Conservation (phyloP, 2,888 invertebrate species). For the Mythimna ferrago region DNA sequence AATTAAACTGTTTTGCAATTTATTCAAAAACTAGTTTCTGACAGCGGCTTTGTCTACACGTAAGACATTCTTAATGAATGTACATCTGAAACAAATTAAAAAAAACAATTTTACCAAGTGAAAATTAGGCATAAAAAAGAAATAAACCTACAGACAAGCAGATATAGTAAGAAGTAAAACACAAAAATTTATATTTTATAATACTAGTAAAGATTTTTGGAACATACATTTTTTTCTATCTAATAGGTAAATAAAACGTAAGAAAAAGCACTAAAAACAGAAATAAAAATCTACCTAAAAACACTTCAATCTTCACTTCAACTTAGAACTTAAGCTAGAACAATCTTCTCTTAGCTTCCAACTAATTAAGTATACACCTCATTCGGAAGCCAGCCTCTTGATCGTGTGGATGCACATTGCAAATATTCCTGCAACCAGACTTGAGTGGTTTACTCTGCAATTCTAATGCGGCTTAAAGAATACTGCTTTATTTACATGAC, state of each 20-base stretch:
- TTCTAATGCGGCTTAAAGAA: slow-evolving; percentile 53
- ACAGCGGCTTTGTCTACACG: neutral
- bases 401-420: slow-evolving; percentile 67
- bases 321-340: slow-evolving; percentile 13
- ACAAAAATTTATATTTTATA: no score
- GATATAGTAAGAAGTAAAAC: neutral
- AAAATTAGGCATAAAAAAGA: neutral
- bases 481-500: slow-evolving; percentile 17
- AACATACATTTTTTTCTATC: neutral
- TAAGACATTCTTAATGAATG: neutral
- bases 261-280: neutral
- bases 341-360: slow-evolving; percentile 52
- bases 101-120: neutral
- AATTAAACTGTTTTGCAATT: no score
- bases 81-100: neutral
- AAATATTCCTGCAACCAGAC: slow-evolving; percentile 56
- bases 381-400: slow-evolving; percentile 60
- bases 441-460: slow-evolving; percentile 48
- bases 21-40: neutral
- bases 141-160: neutral
- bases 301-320: neutral
- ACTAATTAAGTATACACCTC: slow-evolving; percentile 67
- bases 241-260: neutral
- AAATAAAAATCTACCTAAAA: neutral
- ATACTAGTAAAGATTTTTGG: neutral